Conservation (phyloP, 2,888 invertebrate genomes). For the Graphium colonna region DNA sequence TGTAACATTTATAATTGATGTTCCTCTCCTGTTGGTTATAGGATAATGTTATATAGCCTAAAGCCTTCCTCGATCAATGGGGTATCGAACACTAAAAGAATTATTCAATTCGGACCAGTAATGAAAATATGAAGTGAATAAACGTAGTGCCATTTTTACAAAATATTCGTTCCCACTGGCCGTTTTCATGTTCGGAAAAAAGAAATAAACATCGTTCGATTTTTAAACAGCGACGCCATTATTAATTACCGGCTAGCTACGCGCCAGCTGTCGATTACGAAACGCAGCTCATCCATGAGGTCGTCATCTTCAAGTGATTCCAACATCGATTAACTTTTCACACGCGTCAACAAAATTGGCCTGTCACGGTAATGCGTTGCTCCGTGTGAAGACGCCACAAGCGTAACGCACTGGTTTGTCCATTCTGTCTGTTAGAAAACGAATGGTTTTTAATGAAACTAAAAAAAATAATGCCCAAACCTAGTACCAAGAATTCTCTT, state of each 20-base stretch:
- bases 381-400: constrained; percentile 45
- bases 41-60: no score
- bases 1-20: no score
- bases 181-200: neutral
- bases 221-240: neutral
- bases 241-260: constrained; percentile 5
- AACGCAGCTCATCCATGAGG: constrained; percentile 34
- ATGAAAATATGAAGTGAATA: no score
- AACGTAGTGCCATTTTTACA: no score
- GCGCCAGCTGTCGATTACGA: constrained; percentile 30
- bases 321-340: constrained; percentile 49
- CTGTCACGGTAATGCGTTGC: constrained; percentile 54
- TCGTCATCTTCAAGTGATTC: constrained; percentile 29
- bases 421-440: no score
- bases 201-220: neutral
- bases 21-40: no score
- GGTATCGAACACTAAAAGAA: no score
- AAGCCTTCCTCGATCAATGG: neutral
- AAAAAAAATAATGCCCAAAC: no score
- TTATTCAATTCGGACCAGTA: no score
- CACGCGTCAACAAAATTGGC: constrained; percentile 63
- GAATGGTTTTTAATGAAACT: no score
- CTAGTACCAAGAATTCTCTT: no score
- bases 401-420: neutral
- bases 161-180: no score